Base-by-base conservation (phyloP, 2,113 vertebrate species). In the Sylvicapra grimmia region DNA sequence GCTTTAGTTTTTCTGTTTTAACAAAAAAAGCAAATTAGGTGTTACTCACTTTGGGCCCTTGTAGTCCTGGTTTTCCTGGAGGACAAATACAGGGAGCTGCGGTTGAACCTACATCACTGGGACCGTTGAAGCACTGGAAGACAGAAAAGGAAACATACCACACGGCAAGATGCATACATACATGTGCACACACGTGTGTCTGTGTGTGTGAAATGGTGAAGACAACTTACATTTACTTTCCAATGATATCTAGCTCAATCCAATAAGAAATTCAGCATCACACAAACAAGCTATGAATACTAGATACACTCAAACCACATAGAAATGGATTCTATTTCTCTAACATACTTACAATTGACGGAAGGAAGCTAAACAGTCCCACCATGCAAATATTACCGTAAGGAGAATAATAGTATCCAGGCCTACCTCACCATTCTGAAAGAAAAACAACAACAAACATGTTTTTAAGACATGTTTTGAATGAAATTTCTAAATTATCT, bases 401-500 rank as follows among this genome's bases (percentile, higher is more conserved):
- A 94, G 97, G 0, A 96, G 96, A 98, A 96, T 84, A 97, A 94
- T 11, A 97, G 83, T 95, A 97, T 94, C 51, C n/a, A 96, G 97
- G 98, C 99, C 95, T 99, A 99, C 99, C 99, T 99, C 99, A 98
- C 99, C 99, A 93, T 99, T 99, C 99, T 99, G 98, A 97, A 99
- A 99, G 44, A 96, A 97, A 98, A 98, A 98, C 91, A 98, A 97
- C 10, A 97, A 98, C 12, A 97, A 92, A 97, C 18, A 13, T 59
- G 79, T 84, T 80, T 77, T 97, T 95, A 15, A 82, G 72, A 44
- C 97, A 75, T 49, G 47, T 33, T 90, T 90, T 90, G 53, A 83
- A 80, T 85, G 79, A 58, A 72, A 86, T 84, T 51, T 85, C 59
- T 77, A 82, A 79, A 79, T 94, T 82, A 79, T 65, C 58, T 91